Evolutionary conservation across 2,113 vertebrate species (phyloP).

Genomic region (Capreolus pygargus): DNA sequence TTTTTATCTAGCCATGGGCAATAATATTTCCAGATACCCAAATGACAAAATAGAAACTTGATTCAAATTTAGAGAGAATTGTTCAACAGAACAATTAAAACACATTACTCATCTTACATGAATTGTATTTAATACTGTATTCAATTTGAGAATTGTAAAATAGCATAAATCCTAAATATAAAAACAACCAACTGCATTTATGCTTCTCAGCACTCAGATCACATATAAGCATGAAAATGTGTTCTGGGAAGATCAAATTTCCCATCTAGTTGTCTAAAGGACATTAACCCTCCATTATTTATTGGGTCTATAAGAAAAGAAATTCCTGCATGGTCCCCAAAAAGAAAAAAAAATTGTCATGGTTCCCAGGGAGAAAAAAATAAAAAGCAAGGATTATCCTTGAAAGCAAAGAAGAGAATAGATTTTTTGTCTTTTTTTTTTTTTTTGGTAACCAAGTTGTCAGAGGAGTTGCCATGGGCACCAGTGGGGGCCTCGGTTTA

Average conservation of each 20-base stretch:
- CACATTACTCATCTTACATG: slow-evolving; percentile 30
- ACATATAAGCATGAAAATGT: slow-evolving; percentile 70
- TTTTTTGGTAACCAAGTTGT: slow-evolving; percentile 77
- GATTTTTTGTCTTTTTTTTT: slow-evolving; percentile 50
- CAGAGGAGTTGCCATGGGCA: slow-evolving; percentile 83
- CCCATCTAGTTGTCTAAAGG: slow-evolving; percentile 70
- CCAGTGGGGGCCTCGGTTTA: slow-evolving; percentile 71
- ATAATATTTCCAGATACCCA: slow-evolving; percentile 49
- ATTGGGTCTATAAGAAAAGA: slow-evolving; percentile 78
- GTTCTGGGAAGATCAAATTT: slow-evolving; percentile 74
- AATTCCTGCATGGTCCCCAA: slow-evolving; percentile 72
- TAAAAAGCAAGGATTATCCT: slow-evolving; percentile 82
- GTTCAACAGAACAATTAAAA: slow-evolving; percentile 73
- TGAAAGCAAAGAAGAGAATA: slow-evolving; percentile 82
- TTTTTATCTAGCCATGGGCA: background rate
- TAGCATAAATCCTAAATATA: slow-evolving; percentile 30
- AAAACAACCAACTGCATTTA: slow-evolving; percentile 45
- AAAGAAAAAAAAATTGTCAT: slow-evolving; percentile 77
- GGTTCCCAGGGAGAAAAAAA: slow-evolving; percentile 80
- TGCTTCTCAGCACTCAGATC: slow-evolving; percentile 41
- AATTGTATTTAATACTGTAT: slow-evolving; percentile 40
- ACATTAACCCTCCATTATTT: slow-evolving; percentile 79
- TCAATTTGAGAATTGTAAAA: slow-evolving; percentile 42
- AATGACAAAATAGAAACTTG: slow-evolving; percentile 69
- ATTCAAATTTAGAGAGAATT: slow-evolving; percentile 73